Evolutionary conservation across 2,888 invertebrate genomes (phyloP), one percentile per base, ranked within the genome.

Genomic region (Pachymerium ferrugineum): DNA sequence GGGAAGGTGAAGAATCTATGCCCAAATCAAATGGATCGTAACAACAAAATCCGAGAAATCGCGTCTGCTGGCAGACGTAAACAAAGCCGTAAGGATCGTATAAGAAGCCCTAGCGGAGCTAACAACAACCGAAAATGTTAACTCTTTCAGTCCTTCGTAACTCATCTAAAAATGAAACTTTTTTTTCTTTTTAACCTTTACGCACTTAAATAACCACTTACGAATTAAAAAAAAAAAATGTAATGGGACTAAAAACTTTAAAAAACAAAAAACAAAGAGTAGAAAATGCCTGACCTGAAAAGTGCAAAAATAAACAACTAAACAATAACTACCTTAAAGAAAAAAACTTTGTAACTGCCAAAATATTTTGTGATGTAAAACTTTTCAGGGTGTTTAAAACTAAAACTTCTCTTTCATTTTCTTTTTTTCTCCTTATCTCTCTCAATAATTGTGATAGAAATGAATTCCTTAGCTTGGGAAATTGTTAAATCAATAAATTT

Each of bases 111-210:
- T 83, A 85, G 86, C 78, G 85, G 87, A 77, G 86, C 85, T 78
- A 88, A 87, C 82, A 87, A 87, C 81, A 87, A 87, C 80, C 86
- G 88, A 81, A 87, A 87, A 84, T 86, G 86, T 84, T 86, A 78
- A 78, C 79, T 73, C 87, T 12, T 67, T 67, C 19, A 16, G 38
- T 38, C 38, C 3, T 6, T 38, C 3, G 3, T 38, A 8, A 4
- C 38, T 38, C n/a, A 38, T 16, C 14, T 38, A 38, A 67, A 67
- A 22, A 16, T 28, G 19, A 3, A 67, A 67, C 29, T 67, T 67
- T 67, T 35, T 35, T 35, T 67, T 67, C 29, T 19, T 67, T 67
- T 67, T 19, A 67, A 67, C 19, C 19, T 22, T 67, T 12, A 22
- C 4, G 29, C 29, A 67, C 25, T 28, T 67, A 28, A 16, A 28